Percentiles rank a stretch among this genome's conserved stretches.
These are phyloP conservation scores for Cardiocondyla obscurior DNA, from an alignment of 1,140 invertebrate genomes.

Conservation along the genomic window DNA sequence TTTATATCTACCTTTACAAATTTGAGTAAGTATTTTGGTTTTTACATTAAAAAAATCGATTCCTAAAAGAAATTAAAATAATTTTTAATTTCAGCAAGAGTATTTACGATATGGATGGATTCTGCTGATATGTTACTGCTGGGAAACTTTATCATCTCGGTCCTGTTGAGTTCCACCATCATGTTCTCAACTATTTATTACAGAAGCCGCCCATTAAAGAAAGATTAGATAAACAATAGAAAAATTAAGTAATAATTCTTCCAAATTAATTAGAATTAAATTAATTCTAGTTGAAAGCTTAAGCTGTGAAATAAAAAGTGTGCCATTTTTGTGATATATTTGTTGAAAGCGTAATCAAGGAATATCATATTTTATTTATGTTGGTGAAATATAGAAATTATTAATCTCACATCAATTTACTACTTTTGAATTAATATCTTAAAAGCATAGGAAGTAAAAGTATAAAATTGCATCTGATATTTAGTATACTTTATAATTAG, in stretches of 20 bases:
- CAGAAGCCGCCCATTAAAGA: conserved; percentile 68
- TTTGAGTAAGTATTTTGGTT: conserved; percentile 85
- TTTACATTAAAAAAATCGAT: not conserved
- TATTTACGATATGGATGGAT: conserved; percentile 84
- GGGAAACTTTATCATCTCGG: conserved; percentile 81
- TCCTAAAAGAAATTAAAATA: not conserved
- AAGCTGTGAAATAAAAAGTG: not conserved
- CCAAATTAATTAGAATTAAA: no score
- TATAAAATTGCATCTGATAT: not conserved
- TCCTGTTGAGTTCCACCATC: conserved; percentile 80
- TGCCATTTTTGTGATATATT: not conserved
- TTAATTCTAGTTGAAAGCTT: not conserved
- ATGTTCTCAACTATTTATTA: conserved; percentile 80
- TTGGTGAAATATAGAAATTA: conserved; percentile 1
- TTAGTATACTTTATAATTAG: not conserved
- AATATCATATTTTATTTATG: not conserved
- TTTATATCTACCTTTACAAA: conserved; percentile 88
- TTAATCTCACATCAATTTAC: not conserved
- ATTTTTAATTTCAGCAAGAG: conserved; percentile 76
- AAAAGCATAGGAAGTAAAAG: not conserved
- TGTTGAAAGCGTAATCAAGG: not conserved
- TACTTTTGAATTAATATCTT: not conserved
- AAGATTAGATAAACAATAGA: conserved; percentile 63
- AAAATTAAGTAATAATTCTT: no score
- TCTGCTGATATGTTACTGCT: conserved; percentile 83